phyloP scores from a whole-genome alignment of 2,888 invertebrate genomes.

The Euclidia mi region DNA sequence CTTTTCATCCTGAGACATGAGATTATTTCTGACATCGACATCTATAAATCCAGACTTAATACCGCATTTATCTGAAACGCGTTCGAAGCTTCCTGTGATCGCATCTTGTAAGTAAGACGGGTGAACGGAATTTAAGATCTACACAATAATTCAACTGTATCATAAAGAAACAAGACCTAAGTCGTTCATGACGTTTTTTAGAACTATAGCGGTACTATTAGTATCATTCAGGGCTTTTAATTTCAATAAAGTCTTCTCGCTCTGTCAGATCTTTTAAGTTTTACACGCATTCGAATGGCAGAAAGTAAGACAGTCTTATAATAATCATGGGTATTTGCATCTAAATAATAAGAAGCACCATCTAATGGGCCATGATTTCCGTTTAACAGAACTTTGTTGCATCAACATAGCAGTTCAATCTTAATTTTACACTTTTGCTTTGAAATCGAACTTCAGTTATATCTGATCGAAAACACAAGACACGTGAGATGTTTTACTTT shows the following conservation, averaged over 20 bases:
- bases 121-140: slow-evolving; percentile 27
- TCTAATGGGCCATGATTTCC: too few relatives aligned
- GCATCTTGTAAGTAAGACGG: slow-evolving; percentile 19
- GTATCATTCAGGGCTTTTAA: neutral
- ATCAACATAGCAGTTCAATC: too few relatives aligned
- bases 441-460: too few relatives aligned
- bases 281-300: too few relatives aligned
- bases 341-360: too few relatives aligned
- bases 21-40: neutral
- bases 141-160: slow-evolving; percentile 53
- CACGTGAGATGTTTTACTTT: too few relatives aligned
- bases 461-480: too few relatives aligned
- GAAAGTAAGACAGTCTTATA: too few relatives aligned
- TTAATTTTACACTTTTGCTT: too few relatives aligned
- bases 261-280: neutral
- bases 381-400: too few relatives aligned
- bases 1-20: neutral
- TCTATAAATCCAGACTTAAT: neutral
- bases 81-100: slow-evolving; percentile 12
- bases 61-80: neutral
- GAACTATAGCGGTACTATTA: neutral
- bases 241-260: neutral
- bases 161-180: slow-evolving; percentile 27
- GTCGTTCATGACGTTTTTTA: neutral
- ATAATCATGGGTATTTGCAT: too few relatives aligned